Base-by-base conservation (phyloP, 2,888 invertebrate species). In the Agapetus fuscipes region DNA sequence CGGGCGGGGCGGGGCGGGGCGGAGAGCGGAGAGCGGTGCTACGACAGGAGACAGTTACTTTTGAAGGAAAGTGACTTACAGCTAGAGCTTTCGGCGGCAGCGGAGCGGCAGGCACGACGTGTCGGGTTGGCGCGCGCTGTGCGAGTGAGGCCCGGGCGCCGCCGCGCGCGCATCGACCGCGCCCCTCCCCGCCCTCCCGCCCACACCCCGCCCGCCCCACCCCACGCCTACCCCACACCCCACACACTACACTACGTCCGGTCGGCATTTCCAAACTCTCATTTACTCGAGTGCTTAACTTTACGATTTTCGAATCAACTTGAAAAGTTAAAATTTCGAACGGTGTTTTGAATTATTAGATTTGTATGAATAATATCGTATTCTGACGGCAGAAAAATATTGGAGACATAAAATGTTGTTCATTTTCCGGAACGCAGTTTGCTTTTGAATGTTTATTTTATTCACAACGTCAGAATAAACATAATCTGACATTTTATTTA, bases 1-100 rank as follows among this genome's bases (percentile, higher is more conserved):
- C 65, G 62, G 33, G 45, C 46, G 60, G 63, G 65, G 62, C 63
- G 57, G 60, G 61, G 63, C 57, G 60, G 61, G 37, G 48, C 39
- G 47, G 43, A 47, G 43, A 46, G 61, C 61, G 64, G 56, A 16
- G 17, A 20, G 26, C 27, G 27, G 36, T 26, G 41, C 17, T 37
- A 30, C 15, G 37, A 38, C 34, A 39, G 39, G 30, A 43, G 43
- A 43, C 43, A 43, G 43, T 39, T 43, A 37, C 34, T 38, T 38
- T 39, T 39, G 43, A 43, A 39, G 39, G 39, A 39, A 39, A 39
- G 39, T 39, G 43, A 51, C 50, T 45, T 51, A 49, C 46, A 43
- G 46, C 44, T 44, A 32, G 42, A 37, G 61, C 61, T 61, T 59
- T 62, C 56, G 59, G 56, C 50, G 51, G 53, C 49, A 53, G 56